Evolutionary conservation across 2,797 vertebrate genomes (phyloP).

Genomic region (Danionella dracula): DNA sequence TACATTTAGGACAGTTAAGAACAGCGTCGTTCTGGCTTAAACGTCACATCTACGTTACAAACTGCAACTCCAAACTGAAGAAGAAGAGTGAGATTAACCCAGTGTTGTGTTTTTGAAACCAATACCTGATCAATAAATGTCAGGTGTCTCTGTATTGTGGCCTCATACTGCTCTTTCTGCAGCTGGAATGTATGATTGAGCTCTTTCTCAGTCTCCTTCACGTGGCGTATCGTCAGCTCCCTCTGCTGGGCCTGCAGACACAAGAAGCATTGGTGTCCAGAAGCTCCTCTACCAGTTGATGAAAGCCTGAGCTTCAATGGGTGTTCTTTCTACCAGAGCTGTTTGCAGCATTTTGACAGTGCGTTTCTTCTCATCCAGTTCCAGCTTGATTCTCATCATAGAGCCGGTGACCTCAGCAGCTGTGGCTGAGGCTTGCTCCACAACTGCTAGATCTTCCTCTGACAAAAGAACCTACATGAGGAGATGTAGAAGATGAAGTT

Average conservation of each 20-base stretch:
- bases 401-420: slow-evolving; percentile 75
- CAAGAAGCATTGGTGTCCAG: no score
- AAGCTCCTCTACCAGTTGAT: no score
- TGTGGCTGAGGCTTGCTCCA: slow-evolving; percentile 74
- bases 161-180: slow-evolving; percentile 90
- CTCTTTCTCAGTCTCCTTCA: slow-evolving; percentile 85
- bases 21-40: no score
- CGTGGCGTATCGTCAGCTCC: slow-evolving; percentile 75
- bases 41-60: no score
- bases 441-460: slow-evolving; percentile 73
- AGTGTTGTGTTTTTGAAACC: background rate
- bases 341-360: slow-evolving; percentile 80
- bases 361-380: slow-evolving; percentile 88
- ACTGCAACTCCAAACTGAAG: no score
- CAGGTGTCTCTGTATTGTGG: slow-evolving; percentile 87
- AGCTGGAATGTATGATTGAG: slow-evolving; percentile 74
- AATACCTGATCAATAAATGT: slow-evolving; percentile 91
- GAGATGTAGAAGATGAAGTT: background rate
- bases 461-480: slow-evolving; percentile 50
- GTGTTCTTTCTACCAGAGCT: slow-evolving; percentile 71
- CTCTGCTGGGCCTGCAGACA: slow-evolving; percentile 80
- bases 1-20: no score
- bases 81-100: no score
- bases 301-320: no score
- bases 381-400: slow-evolving; percentile 81